Evolutionary conservation across 2,797 vertebrate genomes (phyloP).

Genomic region (Karalla daura): DNA sequence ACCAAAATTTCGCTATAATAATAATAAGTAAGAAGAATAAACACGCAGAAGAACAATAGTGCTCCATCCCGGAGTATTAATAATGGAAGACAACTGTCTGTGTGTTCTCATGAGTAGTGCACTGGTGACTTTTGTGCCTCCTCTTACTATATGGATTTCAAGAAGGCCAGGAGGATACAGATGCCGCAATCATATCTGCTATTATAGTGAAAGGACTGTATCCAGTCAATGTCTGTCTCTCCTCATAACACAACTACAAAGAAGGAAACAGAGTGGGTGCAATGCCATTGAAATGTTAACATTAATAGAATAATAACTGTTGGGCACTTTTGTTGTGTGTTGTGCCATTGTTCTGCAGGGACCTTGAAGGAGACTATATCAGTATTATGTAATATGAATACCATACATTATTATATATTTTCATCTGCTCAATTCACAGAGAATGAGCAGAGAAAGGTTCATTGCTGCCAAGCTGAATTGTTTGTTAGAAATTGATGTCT

Average conservation of each 20-base stretch:
- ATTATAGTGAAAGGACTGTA: neutral
- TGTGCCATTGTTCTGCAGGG: neutral
- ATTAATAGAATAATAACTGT: neutral
- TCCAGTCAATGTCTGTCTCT: too few species aligned
- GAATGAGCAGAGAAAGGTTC: neutral
- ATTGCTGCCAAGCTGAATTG: neutral
- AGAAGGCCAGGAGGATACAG: neutral
- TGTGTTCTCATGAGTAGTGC: too few species aligned
- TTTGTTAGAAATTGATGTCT: conserved; percentile 7
- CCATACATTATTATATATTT: neutral
- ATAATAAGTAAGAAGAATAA: too few species aligned
- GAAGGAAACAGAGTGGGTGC: neutral
- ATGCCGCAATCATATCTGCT: neutral
- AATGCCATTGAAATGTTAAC: neutral
- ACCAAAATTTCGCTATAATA: too few species aligned
- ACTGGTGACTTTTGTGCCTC: too few species aligned
- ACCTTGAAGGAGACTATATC: neutral
- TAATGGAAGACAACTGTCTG: too few species aligned
- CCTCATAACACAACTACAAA: neutral
- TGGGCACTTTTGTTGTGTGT: neutral
- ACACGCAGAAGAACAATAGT: too few species aligned
- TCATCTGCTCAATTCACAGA: neutral
- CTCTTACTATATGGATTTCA: too few species aligned
- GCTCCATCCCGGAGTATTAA: too few species aligned
- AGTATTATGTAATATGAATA: too few species aligned